Percentiles rank a stretch among this genome's conserved stretches.
Conservation (phyloP, 2,113 vertebrate species). For the Silurus asotus region DNA sequence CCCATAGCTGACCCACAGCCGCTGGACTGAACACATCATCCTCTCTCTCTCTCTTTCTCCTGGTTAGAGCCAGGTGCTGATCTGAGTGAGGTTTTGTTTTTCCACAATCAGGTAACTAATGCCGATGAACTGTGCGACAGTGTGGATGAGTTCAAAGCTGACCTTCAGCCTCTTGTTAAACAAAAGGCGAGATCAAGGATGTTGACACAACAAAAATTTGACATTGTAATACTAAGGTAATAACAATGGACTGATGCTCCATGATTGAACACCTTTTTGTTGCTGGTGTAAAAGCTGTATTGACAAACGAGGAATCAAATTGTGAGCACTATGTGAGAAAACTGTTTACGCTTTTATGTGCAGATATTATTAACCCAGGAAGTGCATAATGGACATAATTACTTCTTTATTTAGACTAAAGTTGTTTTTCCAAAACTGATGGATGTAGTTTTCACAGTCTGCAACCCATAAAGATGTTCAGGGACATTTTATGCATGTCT, state of each 20-base stretch:
- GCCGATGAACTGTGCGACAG: constrained; percentile 26
- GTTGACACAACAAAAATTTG: no score
- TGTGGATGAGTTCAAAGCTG: background rate
- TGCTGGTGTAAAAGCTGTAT: background rate
- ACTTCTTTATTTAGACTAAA: background rate
- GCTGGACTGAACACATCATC: constrained; percentile 78
- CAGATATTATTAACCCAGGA: background rate
- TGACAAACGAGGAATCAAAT: background rate
- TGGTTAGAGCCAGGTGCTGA: background rate
- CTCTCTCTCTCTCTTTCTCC: background rate
- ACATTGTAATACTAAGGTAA: background rate
- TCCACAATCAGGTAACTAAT: constrained; percentile 19
- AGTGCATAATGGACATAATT: background rate
- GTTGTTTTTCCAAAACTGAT: background rate
- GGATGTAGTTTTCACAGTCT: background rate
- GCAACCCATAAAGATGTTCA: constrained; percentile 3
- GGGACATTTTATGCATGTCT: constrained; percentile 18
- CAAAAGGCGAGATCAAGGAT: background rate
- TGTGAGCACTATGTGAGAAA: background rate
- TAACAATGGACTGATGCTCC: background rate
- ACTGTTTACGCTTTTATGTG: background rate
- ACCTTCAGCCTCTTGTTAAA: background rate
- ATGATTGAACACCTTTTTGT: constrained; percentile 6
- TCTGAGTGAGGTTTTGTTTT: background rate
- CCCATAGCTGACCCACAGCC: constrained; percentile 97